A percentile compares a stretch with the other conserved stretches of the same genome.
phyloP scores from a whole-genome alignment of 2,888 invertebrate species.

The Stictocephala bisonia region DNA sequence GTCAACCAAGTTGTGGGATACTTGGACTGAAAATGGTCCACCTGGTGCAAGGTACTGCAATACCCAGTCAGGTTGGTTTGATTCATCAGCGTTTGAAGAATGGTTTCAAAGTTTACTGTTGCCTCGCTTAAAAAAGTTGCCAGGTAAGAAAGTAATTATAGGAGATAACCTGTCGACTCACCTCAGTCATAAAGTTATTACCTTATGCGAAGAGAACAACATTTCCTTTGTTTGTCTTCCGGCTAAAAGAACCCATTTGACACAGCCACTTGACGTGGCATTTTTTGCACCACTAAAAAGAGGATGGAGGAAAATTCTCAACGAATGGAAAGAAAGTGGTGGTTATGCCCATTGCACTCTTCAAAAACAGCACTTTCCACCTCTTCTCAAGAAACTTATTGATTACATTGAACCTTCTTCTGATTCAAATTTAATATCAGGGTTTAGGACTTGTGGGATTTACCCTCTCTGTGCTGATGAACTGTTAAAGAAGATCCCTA shows the following conservation, averaged over 20 bases:
- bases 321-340: conserved; percentile 51
- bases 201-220: conserved; percentile 58
- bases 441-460: conserved; percentile 49
- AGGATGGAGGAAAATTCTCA: conserved; percentile 54
- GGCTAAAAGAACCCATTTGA: conserved; percentile 57
- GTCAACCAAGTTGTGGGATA: conserved; percentile 56
- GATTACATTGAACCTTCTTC: conserved; percentile 33
- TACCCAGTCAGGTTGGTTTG: conserved; percentile 50
- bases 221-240: conserved; percentile 60
- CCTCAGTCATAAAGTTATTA: conserved; percentile 55
- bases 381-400: no score
- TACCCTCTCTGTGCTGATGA: conserved; percentile 44
- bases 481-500: conserved; percentile 43
- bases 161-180: conserved; percentile 61
- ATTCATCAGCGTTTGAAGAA: conserved; percentile 42
- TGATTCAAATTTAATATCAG: conserved; percentile 46
- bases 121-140: conserved; percentile 40
- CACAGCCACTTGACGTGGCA: no score
- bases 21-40: conserved; percentile 61
- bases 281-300: no score
- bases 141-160: conserved; percentile 59
- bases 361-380: conserved; percentile 50
- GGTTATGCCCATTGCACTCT: conserved; percentile 45
- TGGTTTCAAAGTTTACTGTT: conserved; percentile 48
- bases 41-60: conserved; percentile 52